Conservation (phyloP, 2,113 vertebrate genomes). For the Sinocyclocheilus anshuiensis region DNA sequence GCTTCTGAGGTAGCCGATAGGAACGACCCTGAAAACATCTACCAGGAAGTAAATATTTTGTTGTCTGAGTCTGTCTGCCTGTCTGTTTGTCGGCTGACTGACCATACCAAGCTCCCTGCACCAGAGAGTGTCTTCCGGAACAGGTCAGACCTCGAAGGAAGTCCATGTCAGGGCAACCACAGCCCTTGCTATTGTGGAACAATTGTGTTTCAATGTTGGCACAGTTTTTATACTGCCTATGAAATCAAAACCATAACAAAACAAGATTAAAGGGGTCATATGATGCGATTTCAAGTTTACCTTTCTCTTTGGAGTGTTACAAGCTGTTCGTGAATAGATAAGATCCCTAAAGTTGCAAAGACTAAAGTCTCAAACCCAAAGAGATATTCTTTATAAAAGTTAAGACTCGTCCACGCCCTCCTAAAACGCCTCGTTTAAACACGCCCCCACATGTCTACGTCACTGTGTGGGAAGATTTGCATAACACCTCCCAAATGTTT, state of each 20-base stretch:
- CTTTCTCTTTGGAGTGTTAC: no score
- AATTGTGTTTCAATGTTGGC: neutral
- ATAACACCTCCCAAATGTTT: no score
- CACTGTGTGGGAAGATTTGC: no score
- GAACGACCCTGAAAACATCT: conserved; percentile 74
- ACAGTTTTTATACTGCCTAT: no score
- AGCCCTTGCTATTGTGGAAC: neutral
- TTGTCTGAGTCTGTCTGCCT: conserved; percentile 38
- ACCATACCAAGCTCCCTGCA: conserved; percentile 42
- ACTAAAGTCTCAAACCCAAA: no score
- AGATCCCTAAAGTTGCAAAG: no score
- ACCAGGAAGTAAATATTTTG: conserved; percentile 81
- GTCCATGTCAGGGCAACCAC: neutral
- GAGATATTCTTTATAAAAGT: no score
- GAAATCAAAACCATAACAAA: neutral
- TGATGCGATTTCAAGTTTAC: no score
- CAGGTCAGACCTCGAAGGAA: neutral
- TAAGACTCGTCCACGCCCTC: no score
- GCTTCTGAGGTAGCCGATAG: conserved; percentile 88
- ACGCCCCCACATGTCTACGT: no score
- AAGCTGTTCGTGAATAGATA: no score
- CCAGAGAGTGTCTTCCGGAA: conserved; percentile 41
- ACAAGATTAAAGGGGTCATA: neutral
- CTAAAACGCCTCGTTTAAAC: no score
- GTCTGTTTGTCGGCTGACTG: conserved; percentile 40